phyloP scores from a whole-genome alignment of 2,888 invertebrate genomes.

The Rhagophthalmus giganteus region DNA sequence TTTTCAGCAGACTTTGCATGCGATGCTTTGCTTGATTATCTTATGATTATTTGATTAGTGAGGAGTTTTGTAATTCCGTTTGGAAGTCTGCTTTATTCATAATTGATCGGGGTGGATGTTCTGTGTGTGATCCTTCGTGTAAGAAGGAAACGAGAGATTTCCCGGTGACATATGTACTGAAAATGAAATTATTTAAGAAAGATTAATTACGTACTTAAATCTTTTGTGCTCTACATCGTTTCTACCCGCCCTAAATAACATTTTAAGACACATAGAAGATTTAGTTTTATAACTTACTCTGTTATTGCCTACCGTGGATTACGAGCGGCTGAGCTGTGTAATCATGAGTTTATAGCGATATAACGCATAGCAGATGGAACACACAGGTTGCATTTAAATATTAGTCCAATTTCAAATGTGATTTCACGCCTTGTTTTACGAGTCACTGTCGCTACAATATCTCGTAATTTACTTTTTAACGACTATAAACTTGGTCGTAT shows the following conservation, averaged over 20 bases:
- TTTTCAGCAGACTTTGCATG: too few species aligned
- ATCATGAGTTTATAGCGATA: conserved; percentile 6
- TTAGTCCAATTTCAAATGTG: conserved; percentile 17
- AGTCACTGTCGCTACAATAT: conserved; percentile 10
- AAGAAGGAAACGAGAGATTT: not conserved
- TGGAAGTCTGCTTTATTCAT: too few species aligned
- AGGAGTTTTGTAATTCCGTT: too few species aligned
- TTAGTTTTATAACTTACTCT: conserved; percentile 1
- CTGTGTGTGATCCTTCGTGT: too few species aligned
- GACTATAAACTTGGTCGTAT: conserved; percentile 3
- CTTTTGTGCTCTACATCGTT: conserved; percentile 1
- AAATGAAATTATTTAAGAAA: not conserved
- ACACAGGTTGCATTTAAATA: conserved; percentile 14
- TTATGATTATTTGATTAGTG: not conserved
- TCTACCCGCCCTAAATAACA: conserved; percentile 2
- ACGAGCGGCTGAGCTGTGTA: conserved; percentile 8
- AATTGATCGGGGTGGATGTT: too few species aligned
- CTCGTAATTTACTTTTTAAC: conserved; percentile 21
- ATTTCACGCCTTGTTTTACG: conserved; percentile 19
- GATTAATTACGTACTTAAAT: not conserved
- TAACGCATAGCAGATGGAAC: conserved; percentile 7
- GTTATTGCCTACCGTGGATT: conserved; percentile 8
- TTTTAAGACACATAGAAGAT: not conserved
- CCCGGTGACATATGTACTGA: not conserved
- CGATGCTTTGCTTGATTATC: too few species aligned